phyloP scores from a whole-genome alignment of 2,113 vertebrate species.

The Colaptes auratus region DNA sequence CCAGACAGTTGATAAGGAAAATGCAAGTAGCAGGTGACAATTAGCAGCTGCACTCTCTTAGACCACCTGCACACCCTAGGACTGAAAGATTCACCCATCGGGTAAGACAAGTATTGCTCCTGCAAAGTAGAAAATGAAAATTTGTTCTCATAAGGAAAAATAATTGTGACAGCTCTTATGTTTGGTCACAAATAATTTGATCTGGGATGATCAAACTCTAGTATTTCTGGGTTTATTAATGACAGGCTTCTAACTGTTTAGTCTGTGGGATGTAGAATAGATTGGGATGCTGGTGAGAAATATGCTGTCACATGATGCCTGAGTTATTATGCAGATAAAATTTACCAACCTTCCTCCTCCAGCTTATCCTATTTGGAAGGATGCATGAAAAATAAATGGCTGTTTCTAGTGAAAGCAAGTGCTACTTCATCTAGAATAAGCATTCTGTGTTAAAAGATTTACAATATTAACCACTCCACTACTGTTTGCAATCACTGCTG shows the following conservation, averaged over 20 bases:
- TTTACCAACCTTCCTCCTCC: constrained; percentile 6
- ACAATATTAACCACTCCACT: background rate
- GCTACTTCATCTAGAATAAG: constrained; percentile 34
- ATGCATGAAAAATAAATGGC: constrained; percentile 14
- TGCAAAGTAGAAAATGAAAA: background rate
- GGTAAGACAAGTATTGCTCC: background rate
- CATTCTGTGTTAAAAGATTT: background rate
- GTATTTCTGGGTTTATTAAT: constrained; percentile 3
- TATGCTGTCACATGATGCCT: background rate
- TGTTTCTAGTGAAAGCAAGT: constrained; percentile 15
- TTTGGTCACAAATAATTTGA: background rate
- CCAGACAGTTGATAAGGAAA: background rate
- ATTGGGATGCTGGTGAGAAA: constrained; percentile 16
- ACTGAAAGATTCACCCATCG: background rate
- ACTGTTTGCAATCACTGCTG: background rate
- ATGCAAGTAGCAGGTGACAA: background rate
- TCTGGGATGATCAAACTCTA: background rate
- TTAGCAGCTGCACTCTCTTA: background rate
- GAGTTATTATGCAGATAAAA: constrained; percentile 26
- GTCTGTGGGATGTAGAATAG: background rate
- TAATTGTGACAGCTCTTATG: background rate
- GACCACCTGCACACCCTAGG: background rate
- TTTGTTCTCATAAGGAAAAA: background rate
- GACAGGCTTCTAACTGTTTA: background rate
- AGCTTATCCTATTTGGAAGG: constrained; percentile 18